Evolutionary conservation across 2,113 vertebrate genomes (phyloP).

Genomic region (Melanocharis versteri): DNA sequence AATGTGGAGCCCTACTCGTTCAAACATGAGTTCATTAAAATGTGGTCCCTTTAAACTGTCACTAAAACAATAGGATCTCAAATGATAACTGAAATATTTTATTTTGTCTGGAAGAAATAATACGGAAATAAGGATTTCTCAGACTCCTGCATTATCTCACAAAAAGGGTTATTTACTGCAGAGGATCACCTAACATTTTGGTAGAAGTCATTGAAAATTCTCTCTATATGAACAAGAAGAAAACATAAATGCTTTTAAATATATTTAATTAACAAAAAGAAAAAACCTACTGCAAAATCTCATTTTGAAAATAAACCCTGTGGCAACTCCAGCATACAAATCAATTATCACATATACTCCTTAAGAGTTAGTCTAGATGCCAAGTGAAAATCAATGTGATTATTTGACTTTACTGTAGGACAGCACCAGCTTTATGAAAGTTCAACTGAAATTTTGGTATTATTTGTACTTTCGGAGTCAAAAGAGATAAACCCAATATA

Average conservation of each 20-base stretch:
- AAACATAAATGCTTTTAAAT: conserved; percentile 69
- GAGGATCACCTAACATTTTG: conserved; percentile 47
- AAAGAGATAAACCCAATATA: neutral
- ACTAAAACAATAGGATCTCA: conserved; percentile 29
- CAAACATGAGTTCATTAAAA: neutral
- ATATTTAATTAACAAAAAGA: conserved; percentile 54
- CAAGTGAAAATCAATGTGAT: conserved; percentile 66
- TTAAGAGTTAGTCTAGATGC: conserved; percentile 41
- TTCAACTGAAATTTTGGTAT: neutral
- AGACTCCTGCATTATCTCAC: conserved; percentile 39
- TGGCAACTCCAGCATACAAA: conserved; percentile 36
- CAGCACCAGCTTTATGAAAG: conserved; percentile 49
- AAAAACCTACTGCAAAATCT: conserved; percentile 43
- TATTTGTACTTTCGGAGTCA: neutral
- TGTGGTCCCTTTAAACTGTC: conserved; percentile 20
- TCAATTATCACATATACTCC: conserved; percentile 54
- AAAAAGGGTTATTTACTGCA: conserved; percentile 50
- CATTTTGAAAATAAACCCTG: conserved; percentile 66
- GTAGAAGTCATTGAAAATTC: conserved; percentile 65
- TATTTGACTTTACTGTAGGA: conserved; percentile 66
- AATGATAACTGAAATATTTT: conserved; percentile 35
- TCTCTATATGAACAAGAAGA: conserved; percentile 62
- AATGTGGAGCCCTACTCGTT: neutral
- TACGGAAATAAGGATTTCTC: conserved; percentile 54
- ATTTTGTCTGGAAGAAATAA: conserved; percentile 41